A percentile compares a stretch with the other conserved stretches of the same genome.
These are phyloP conservation scores for Epinephelus moara DNA, from an alignment of 2,113 vertebrate species.

Conservation along the genomic window DNA sequence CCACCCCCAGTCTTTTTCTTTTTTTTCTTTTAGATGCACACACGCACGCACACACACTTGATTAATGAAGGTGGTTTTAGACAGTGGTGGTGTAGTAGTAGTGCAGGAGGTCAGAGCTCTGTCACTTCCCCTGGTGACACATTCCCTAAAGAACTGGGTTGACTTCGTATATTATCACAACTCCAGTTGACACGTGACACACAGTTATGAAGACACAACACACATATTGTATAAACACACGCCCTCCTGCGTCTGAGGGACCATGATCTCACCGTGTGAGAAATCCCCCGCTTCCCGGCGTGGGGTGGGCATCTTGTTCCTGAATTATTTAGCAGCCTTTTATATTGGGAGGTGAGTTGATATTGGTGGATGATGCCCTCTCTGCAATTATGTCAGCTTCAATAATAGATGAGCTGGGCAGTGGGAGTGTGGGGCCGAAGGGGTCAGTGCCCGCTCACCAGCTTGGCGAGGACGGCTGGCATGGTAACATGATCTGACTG, in stretches of 20 bases:
- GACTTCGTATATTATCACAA: slow-evolving; percentile 67
- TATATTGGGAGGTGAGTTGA: slow-evolving; percentile 60
- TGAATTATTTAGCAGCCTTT: slow-evolving; percentile 77
- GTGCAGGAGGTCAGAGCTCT: slow-evolving; percentile 49
- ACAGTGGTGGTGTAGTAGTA: slow-evolving; percentile 2
- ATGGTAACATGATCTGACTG: slow-evolving; percentile 58
- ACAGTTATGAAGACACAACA: slow-evolving; percentile 8
- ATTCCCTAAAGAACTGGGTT: slow-evolving; percentile 61
- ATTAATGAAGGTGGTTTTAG: slow-evolving; percentile 72
- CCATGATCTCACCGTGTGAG: slow-evolving; percentile 74
- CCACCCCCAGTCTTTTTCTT: neutral
- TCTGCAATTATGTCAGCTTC: slow-evolving; percentile 69
- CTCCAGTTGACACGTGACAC: slow-evolving; percentile 26
- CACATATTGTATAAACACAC: neutral
- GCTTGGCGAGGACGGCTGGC: slow-evolving; percentile 43
- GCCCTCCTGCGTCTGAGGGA: slow-evolving; percentile 49
- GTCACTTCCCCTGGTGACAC: slow-evolving; percentile 38
- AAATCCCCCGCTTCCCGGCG: slow-evolving; percentile 27
- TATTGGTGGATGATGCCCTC: slow-evolving; percentile 62
- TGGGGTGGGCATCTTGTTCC: slow-evolving; percentile 48
- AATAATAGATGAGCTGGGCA: slow-evolving; percentile 75
- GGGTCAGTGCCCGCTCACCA: slow-evolving; percentile 51
- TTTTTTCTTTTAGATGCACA: neutral
- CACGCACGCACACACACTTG: slow-evolving; percentile 35
- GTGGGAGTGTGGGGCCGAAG: slow-evolving; percentile 22